phyloP scores from a whole-genome alignment of 1,140 invertebrate genomes.

The Megalonaias nervosa region DNA sequence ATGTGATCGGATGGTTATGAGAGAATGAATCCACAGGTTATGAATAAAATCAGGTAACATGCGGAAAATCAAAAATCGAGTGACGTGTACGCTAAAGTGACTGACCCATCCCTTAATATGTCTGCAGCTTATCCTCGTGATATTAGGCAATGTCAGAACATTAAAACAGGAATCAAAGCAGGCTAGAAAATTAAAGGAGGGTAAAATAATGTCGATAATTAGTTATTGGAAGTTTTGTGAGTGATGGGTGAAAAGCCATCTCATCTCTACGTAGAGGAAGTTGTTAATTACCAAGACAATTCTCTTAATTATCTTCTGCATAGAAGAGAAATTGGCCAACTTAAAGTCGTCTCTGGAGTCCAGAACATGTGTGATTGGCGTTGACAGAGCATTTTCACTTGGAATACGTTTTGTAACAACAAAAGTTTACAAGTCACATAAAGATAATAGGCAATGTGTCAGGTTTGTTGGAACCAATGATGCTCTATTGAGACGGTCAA shows the following conservation, averaged over 20 bases:
- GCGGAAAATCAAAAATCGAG: no score
- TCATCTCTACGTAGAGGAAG: conserved; percentile 5
- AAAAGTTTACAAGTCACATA: conserved; percentile 15
- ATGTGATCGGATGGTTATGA: no score
- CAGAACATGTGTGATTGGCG: background rate
- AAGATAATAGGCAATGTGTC: conserved; percentile 7
- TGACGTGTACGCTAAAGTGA: no score
- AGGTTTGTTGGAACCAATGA: no score
- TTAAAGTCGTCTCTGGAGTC: background rate
- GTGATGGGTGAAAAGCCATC: background rate
- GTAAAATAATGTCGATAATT: conserved; percentile 7
- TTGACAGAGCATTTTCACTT: conserved; percentile 22
- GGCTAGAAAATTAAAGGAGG: background rate
- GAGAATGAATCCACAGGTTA: no score
- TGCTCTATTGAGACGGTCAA: no score
- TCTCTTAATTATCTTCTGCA: conserved; percentile 13
- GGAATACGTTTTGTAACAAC: conserved; percentile 25
- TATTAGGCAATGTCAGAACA: no score
- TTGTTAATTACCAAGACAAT: conserved; percentile 1
- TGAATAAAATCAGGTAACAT: no score
- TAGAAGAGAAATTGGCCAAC: background rate
- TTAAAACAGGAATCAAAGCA: no score
- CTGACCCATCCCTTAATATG: no score
- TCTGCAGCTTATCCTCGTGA: no score
- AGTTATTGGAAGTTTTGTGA: conserved; percentile 7